Conservation (phyloP, 1,140 invertebrate genomes). For the Lethrus apterus region DNA sequence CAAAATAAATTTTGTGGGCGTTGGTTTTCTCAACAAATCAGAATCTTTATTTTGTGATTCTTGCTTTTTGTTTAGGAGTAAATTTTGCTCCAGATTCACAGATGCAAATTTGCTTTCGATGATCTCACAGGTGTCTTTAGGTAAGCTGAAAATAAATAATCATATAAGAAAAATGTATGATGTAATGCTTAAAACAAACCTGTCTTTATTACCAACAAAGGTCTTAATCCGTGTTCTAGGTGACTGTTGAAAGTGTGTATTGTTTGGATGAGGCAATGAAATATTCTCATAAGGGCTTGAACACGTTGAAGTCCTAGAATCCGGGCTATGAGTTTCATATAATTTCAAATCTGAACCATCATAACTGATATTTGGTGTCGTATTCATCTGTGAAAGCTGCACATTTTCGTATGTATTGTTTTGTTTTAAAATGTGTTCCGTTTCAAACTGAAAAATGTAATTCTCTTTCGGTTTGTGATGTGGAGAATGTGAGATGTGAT, state of each 20-base stretch:
- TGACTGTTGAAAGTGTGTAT: slow-evolving; percentile 44
- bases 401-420: slow-evolving; percentile 34
- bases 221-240: slow-evolving; percentile 60
- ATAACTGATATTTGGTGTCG: not conserved
- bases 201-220: slow-evolving; percentile 34
- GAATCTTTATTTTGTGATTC: slow-evolving; percentile 11
- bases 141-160: slow-evolving; percentile 18
- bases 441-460: slow-evolving; percentile 21
- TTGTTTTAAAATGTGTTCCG: slow-evolving; percentile 13
- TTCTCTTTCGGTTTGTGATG: slow-evolving; percentile 20
- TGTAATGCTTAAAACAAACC: slow-evolving; percentile 7
- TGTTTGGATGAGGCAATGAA: slow-evolving; percentile 37
- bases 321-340: no score
- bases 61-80: slow-evolving; percentile 15
- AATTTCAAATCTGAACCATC: slow-evolving; percentile 3
- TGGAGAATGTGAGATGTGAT: slow-evolving; percentile 21
- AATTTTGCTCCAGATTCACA: slow-evolving; percentile 27
- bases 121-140: slow-evolving; percentile 21
- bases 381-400: slow-evolving; percentile 8
- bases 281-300: slow-evolving; percentile 50
- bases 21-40: slow-evolving; percentile 15
- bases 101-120: slow-evolving; percentile 33
- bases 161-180: slow-evolving; percentile 11
- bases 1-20: slow-evolving; percentile 32
- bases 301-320: slow-evolving; percentile 36